Percentiles rank a stretch among this genome's conserved stretches.
These are phyloP conservation scores for Notoglanidium macrostoma DNA, from an alignment of 2,797 vertebrate genomes.

Conservation along the genomic window DNA sequence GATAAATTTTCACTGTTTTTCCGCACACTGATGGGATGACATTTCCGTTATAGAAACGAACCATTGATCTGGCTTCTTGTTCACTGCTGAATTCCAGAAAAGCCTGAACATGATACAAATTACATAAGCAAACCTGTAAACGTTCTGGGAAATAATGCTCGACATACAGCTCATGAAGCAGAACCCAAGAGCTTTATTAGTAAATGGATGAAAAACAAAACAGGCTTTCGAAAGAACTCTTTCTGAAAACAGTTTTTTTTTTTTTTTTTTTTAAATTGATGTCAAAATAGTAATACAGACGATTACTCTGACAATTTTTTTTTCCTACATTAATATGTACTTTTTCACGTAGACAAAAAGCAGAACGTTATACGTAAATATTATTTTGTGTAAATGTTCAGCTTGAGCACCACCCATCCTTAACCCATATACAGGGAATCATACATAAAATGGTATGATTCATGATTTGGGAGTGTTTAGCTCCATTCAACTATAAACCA, in stretches of 20 bases:
- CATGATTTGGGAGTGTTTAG: background rate
- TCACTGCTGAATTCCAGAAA: constrained; percentile 89
- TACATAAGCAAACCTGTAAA: background rate
- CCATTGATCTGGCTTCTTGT: constrained; percentile 87
- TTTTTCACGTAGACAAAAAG: background rate
- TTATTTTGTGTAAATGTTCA: background rate
- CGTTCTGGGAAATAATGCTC: background rate
- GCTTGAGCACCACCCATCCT: background rate
- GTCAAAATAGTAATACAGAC: background rate
- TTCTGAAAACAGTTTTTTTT: background rate
- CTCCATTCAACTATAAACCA: background rate
- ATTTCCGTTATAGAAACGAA: constrained; percentile 86
- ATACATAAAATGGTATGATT: background rate
- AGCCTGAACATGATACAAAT: constrained; percentile 72
- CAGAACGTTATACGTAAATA: background rate
- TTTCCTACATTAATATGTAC: background rate
- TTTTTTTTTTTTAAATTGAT: too few relatives aligned
- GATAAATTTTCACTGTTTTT: constrained; percentile 86
- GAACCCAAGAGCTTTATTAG: background rate
- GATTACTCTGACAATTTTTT: background rate
- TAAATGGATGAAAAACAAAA: background rate
- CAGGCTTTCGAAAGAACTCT: background rate
- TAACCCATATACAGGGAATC: background rate
- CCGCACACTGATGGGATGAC: constrained; percentile 87
- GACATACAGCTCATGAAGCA: too few relatives aligned